Conservation (phyloP, 2,797 vertebrate species). For the Mormyrus proboscirostris region DNA sequence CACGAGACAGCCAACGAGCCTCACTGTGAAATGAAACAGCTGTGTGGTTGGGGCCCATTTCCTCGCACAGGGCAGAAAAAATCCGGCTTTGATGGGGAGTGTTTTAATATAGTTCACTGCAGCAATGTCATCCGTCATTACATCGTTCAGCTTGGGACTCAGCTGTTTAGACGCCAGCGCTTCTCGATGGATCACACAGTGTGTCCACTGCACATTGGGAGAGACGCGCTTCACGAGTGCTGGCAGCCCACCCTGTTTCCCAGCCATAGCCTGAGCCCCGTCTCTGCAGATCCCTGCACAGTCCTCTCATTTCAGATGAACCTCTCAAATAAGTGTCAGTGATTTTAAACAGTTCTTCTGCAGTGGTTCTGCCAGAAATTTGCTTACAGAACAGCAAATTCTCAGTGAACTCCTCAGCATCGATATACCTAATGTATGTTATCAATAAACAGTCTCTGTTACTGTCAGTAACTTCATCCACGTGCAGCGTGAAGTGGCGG, state of each 20-base stretch:
- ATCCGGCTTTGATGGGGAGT: no score
- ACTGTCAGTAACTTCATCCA: no score
- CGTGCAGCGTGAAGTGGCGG: no score
- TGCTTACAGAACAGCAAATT: background rate
- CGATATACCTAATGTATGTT: background rate
- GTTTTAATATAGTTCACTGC: background rate
- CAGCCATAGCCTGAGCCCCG: background rate
- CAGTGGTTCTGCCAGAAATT: background rate
- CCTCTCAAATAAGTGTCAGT: background rate
- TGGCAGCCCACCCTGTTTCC: background rate
- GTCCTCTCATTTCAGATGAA: background rate
- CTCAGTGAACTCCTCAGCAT: background rate
- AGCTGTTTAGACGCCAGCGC: background rate
- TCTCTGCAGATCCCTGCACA: no score
- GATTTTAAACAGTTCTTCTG: background rate
- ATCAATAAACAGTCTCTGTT: background rate
- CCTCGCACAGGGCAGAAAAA: background rate
- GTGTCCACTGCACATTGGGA: background rate
- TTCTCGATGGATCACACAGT: background rate
- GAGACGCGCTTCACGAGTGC: background rate
- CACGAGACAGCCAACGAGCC: slow-evolving; percentile 9
- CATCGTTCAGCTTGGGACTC: background rate
- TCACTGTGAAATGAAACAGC: slow-evolving; percentile 23
- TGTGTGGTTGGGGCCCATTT: slow-evolving; percentile 20
- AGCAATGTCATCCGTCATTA: background rate